Evolutionary conservation across 1,140 invertebrate genomes (phyloP).

Genomic region (Phortica variegata): DNA sequence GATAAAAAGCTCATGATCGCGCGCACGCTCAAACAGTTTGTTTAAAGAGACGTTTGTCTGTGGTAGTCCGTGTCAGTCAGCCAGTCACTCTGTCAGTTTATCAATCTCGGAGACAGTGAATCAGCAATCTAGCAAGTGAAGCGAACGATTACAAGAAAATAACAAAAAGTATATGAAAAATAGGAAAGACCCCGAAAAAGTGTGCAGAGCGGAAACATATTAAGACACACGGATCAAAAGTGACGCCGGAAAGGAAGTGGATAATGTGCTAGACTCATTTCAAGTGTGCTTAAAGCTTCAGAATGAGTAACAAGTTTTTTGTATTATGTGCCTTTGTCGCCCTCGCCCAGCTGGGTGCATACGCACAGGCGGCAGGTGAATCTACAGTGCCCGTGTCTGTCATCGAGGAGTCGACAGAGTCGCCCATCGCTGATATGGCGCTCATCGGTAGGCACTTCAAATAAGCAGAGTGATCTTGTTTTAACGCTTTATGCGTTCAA

Average conservation of each 20-base stretch:
- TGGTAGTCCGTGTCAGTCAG: too few species aligned
- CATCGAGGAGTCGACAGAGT: constrained; percentile 44
- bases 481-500: background rate
- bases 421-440: constrained; percentile 49
- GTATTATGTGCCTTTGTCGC: constrained; percentile 20
- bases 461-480: background rate
- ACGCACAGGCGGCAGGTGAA: background rate
- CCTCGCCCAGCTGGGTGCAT: too few species aligned
- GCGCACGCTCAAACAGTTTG: constrained; percentile 50
- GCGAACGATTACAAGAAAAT: too few species aligned
- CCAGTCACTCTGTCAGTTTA: too few species aligned
- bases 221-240: too few species aligned
- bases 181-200: too few species aligned
- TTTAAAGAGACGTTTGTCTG: constrained; percentile 43
- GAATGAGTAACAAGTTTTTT: constrained; percentile 28
- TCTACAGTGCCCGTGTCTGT: constrained; percentile 1
- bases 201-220: too few species aligned
- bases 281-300: background rate
- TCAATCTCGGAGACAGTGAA: too few species aligned
- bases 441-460: constrained; percentile 45
- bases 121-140: too few species aligned
- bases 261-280: background rate
- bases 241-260: background rate
- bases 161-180: too few species aligned
- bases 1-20: constrained; percentile 50